These are phyloP conservation scores for Armadillidium nasatum DNA, from an alignment of 1,140 invertebrate species.

Conservation along the genomic window DNA sequence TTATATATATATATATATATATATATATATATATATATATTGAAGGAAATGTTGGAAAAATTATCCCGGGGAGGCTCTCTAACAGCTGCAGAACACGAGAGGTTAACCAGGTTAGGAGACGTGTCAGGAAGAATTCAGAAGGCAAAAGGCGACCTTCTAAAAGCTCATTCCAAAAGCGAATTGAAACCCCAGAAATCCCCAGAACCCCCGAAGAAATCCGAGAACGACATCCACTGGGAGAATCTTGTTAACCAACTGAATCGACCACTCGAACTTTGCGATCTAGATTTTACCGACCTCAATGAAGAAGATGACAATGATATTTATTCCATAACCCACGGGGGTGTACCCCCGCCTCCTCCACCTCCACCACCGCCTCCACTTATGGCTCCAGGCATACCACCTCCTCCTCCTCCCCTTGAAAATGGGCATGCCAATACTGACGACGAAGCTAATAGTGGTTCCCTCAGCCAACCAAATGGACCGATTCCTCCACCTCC, in stretches of 20 bases:
- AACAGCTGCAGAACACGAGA: conserved; percentile 56
- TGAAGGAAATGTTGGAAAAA: conserved; percentile 45
- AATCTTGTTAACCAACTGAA: conserved; percentile 74
- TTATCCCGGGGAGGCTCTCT: conserved; percentile 52
- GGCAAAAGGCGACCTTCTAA: conserved; percentile 78
- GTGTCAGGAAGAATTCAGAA: conserved; percentile 85
- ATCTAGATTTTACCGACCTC: conserved; percentile 93
- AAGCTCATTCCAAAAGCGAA: conserved; percentile 63
- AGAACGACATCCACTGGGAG: conserved; percentile 93
- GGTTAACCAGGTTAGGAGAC: conserved; percentile 62
- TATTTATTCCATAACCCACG: conserved; percentile 32
- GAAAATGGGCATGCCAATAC: conserved; percentile 38
- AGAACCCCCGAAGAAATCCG: conserved; percentile 61
- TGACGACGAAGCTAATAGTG: conserved; percentile 48
- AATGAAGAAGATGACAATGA: conserved; percentile 61
- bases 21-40: too few species aligned
- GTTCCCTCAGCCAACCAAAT: conserved; percentile 50
- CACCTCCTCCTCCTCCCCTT: conserved; percentile 42
- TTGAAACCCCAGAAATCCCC: conserved; percentile 53
- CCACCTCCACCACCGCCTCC: conserved; percentile 39
- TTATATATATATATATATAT: neutral
- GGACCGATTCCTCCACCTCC: conserved; percentile 50
- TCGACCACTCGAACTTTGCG: conserved; percentile 81
- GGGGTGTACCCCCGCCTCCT: conserved; percentile 46
- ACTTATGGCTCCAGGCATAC: conserved; percentile 23